Evolutionary conservation across 37 sponge, comb jelly and placozoan species (phyloP).

Genomic region (Lycopodina hypogea): DNA sequence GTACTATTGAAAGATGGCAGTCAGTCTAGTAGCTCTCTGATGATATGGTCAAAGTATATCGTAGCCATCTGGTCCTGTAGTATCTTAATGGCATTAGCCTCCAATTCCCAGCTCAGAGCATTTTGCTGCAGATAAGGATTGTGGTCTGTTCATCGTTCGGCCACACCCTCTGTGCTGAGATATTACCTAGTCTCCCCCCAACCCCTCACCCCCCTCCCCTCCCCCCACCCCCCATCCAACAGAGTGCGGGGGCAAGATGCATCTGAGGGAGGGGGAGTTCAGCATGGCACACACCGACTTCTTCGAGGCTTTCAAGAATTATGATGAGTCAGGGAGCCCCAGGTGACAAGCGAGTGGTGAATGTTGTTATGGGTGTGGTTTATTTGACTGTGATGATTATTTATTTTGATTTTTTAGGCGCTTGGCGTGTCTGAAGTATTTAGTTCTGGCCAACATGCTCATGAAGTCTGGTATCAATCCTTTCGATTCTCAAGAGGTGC

Average conservation of each 20-base stretch:
- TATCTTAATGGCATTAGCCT: no score
- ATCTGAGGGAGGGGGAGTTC: conserved; percentile 91
- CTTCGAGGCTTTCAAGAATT: conserved; percentile 98
- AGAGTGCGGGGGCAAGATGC: conserved; percentile 99
- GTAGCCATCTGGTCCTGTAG: no score
- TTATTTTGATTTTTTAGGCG: conserved; percentile 65
- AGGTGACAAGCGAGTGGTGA: conserved; percentile 45
- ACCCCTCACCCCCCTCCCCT: no score
- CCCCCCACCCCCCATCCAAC: background rate
- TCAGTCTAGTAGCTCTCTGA: no score
- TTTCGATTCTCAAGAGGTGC: conserved; percentile 91
- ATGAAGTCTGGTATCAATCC: conserved; percentile 97
- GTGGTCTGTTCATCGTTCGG: no score
- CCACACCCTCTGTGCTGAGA: no score
- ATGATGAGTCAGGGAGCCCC: conserved; percentile 95
- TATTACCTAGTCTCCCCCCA: no score
- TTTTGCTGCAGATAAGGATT: no score
- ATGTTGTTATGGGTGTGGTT: conserved; percentile 34
- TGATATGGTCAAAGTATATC: no score
- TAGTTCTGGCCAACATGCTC: conserved; percentile 97
- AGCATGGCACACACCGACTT: conserved; percentile 96
- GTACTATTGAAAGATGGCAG: no score
- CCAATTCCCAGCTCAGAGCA: no score
- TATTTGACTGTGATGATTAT: background rate
- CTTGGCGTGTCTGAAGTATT: conserved; percentile 92